These are phyloP conservation scores for Penaeus japonicus DNA, from an alignment of 1,140 invertebrate genomes.

Conservation along the genomic window DNA sequence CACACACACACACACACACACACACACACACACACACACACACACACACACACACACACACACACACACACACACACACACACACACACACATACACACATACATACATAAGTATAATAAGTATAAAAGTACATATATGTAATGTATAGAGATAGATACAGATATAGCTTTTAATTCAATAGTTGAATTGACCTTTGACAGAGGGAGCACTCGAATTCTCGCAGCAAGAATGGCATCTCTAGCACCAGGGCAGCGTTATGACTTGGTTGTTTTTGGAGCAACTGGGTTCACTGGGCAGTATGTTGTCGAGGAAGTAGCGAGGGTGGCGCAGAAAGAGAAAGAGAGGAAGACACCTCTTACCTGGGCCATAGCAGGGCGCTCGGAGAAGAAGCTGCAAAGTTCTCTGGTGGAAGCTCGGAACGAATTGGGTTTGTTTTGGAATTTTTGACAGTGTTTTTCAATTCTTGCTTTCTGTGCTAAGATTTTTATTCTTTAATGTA, in stretches of 20 bases:
- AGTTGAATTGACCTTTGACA: too few relatives aligned
- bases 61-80: too few relatives aligned
- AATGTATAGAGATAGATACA: too few relatives aligned
- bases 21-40: too few relatives aligned
- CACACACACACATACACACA: too few relatives aligned
- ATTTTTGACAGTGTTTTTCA: neutral
- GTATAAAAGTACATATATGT: too few relatives aligned
- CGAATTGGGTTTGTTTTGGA: slow-evolving; percentile 33
- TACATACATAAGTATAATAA: too few relatives aligned
- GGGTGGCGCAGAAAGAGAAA: slow-evolving; percentile 67
- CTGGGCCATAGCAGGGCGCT: slow-evolving; percentile 57
- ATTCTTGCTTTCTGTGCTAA: neutral
- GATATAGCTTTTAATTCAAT: too few relatives aligned
- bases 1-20: too few relatives aligned
- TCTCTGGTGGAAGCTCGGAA: slow-evolving; percentile 20
- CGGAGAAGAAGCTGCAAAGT: slow-evolving; percentile 44
- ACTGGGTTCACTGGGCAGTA: slow-evolving; percentile 85
- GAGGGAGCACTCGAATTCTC: too few relatives aligned
- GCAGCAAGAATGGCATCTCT: too few relatives aligned
- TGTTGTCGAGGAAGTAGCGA: slow-evolving; percentile 73
- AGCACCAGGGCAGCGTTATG: slow-evolving; percentile 60
- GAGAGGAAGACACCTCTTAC: slow-evolving; percentile 61
- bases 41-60: too few relatives aligned
- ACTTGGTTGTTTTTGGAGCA: slow-evolving; percentile 83
- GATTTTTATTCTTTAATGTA: neutral